Base-by-base conservation (phyloP, 35 echinoderm and acorn worm species). In the Holothuria glaberrima region DNA sequence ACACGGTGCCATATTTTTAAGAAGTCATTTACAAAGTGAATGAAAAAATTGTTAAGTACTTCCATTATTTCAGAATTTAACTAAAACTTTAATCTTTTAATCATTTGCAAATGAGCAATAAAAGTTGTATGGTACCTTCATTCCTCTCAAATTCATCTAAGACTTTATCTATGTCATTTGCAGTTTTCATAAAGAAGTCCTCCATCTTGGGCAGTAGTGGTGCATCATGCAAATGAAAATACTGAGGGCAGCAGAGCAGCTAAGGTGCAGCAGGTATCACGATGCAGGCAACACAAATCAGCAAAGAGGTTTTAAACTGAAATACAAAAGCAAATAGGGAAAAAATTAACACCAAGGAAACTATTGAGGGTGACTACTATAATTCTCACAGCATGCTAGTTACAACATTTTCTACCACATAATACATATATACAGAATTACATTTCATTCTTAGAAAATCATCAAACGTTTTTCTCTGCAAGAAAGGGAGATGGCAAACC, bases 131-230 rank as follows among this genome's bases (percentile, higher is more conserved):
- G n/a, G 48, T 52, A 95, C 94, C 95, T 97, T 97, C 95, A 84
- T 94, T 94, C 52, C 75, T 71, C 75, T 97, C 95, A 92, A 97
- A 97, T 54, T 97, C 92, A 69, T 97, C 95, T 31, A 97, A 76
- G 78, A 97, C 56, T 78, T 88, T 90, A 78, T 97, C 95, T 46
- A 97, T 76, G 71, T 97, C 95, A 86, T 94, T 77, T 27, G 95
- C 95, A 41, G 92, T 84, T 63, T 89, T 92, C 77, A 97, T 67
- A 67, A 97, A 97, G 16, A 92, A 94, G n/a, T n/a, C n/a, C 75
- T 97, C 94, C 94, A 96, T 96, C n/a, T 87, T 19, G 31, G 14
- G 38, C 67, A 52, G 82, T 50, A 41, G 33, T 86, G 61, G 29
- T 64, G 58, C 75, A 46, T 79, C 61, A 58, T 90, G 89, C 71